A percentile compares a stretch with the other conserved stretches of the same genome.
These are phyloP conservation scores for Sitobion miscanthi DNA, from an alignment of 1,140 invertebrate species.

Conservation along the genomic window DNA sequence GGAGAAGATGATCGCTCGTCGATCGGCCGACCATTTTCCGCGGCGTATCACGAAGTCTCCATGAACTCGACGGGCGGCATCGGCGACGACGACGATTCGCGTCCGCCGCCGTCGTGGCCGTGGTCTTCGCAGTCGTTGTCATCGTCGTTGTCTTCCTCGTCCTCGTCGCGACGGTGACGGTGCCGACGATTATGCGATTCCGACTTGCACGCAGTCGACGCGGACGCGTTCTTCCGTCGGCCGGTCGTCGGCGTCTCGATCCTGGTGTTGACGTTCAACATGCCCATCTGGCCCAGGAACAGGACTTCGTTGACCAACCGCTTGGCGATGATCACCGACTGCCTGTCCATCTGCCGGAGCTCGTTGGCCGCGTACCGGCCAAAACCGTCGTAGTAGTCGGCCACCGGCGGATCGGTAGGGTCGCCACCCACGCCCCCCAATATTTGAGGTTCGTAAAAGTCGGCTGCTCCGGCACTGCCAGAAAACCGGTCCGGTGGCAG, in stretches of 20 bases:
- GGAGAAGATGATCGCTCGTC: background rate
- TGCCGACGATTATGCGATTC: background rate
- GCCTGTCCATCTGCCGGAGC: slow-evolving; percentile 46
- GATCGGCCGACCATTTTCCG: background rate
- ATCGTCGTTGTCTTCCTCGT: background rate
- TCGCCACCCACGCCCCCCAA: slow-evolving; percentile 36
- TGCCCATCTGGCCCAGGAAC: slow-evolving; percentile 53
- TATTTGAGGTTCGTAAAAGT: slow-evolving; percentile 34
- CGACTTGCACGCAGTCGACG: background rate
- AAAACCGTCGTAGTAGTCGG: slow-evolving; percentile 50
- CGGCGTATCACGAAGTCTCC: slow-evolving; percentile 24
- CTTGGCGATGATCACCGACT: slow-evolving; percentile 54
- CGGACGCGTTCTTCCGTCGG: background rate
- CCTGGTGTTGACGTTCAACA: slow-evolving; percentile 30
- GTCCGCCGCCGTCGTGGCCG: background rate
- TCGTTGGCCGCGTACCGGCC: slow-evolving; percentile 48
- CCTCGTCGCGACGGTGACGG: background rate
- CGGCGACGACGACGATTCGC: background rate
- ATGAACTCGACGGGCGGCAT: slow-evolving; percentile 6
- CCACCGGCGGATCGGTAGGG: slow-evolving; percentile 10
- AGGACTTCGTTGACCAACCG: slow-evolving; percentile 39
- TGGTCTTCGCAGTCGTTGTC: background rate
- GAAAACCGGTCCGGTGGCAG: background rate
- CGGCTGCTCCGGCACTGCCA: background rate
- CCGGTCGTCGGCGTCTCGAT: background rate